Evolutionary conservation across 2,113 vertebrate species (phyloP).

Genomic region (Hippoglossus stenolepis): DNA sequence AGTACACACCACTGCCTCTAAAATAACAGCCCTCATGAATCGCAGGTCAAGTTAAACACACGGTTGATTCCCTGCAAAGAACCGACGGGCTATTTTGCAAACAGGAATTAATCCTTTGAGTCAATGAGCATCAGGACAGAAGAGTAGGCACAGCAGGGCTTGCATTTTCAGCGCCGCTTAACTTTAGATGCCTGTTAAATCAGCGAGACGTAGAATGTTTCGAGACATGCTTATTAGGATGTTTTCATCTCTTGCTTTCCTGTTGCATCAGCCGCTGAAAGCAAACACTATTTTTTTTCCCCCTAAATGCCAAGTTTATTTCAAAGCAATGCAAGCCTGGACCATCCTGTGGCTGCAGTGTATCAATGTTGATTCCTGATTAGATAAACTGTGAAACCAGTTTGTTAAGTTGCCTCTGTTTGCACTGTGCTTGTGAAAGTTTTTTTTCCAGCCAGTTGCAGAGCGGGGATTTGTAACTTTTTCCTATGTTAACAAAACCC

Average conservation of each 20-base stretch:
- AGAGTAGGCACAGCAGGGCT: slow-evolving; percentile 40
- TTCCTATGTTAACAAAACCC: slow-evolving; percentile 57
- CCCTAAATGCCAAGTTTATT: slow-evolving; percentile 44
- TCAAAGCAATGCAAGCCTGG: neutral
- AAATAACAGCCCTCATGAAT: slow-evolving; percentile 8
- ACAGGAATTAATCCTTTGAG: slow-evolving; percentile 47
- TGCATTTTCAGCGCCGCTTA: slow-evolving; percentile 32
- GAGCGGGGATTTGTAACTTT: slow-evolving; percentile 50
- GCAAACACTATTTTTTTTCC: slow-evolving; percentile 41
- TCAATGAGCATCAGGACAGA: slow-evolving; percentile 49
- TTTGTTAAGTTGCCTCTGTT: slow-evolving; percentile 30
- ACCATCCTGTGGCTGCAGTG: slow-evolving; percentile 13
- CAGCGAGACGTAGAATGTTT: slow-evolving; percentile 30
- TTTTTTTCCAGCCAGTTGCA: slow-evolving; percentile 20
- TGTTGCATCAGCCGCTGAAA: slow-evolving; percentile 65
- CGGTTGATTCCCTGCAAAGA: slow-evolving; percentile 33
- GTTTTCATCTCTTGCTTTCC: slow-evolving; percentile 68
- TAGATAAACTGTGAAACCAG: slow-evolving; percentile 40
- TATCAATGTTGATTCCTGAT: slow-evolving; percentile 46
- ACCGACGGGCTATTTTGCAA: slow-evolving; percentile 40
- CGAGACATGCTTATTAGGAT: slow-evolving; percentile 49
- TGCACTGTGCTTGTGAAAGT: slow-evolving; percentile 11
- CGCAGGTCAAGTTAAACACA: slow-evolving; percentile 22
- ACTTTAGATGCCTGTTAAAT: slow-evolving; percentile 51
- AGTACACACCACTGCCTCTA: neutral